These are phyloP conservation scores for Danio tinwini DNA, from an alignment of 2,797 vertebrate genomes.

Conservation along the genomic window DNA sequence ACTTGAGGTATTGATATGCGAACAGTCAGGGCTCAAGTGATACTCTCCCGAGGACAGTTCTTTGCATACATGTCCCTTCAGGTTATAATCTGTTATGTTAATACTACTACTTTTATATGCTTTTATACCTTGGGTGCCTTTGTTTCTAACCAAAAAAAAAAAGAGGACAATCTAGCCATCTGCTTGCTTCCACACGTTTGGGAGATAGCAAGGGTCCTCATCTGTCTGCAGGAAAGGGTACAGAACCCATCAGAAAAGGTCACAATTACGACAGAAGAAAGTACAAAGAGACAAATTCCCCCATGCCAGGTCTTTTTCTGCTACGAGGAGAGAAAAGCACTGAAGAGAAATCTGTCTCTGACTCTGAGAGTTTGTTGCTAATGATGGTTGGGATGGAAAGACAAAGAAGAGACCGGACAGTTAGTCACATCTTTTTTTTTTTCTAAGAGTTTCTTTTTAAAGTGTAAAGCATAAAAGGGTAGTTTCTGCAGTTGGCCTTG, in stretches of 20 bases:
- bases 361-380: slow-evolving; percentile 39
- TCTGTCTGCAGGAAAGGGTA: slow-evolving; percentile 15
- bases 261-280: slow-evolving; percentile 10
- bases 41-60: slow-evolving; percentile 68
- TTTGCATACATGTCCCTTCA: slow-evolving; percentile 65
- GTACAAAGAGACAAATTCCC: slow-evolving; percentile 22
- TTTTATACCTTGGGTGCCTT: slow-evolving; percentile 23
- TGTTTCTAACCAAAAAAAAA: slow-evolving; percentile 24
- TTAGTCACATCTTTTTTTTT: too few species aligned
- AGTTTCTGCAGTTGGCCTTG: slow-evolving; percentile 25
- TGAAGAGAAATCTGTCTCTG: slow-evolving; percentile 24
- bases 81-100: slow-evolving; percentile 61
- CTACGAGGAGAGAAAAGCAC: slow-evolving; percentile 12
- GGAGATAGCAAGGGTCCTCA: slow-evolving; percentile 17
- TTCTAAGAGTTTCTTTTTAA: background rate
- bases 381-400: slow-evolving; percentile 25
- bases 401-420: slow-evolving; percentile 11
- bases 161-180: slow-evolving; percentile 19
- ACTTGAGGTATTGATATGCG: slow-evolving; percentile 74
- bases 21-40: slow-evolving; percentile 61
- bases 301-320: slow-evolving; percentile 20
- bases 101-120: slow-evolving; percentile 30
- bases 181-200: slow-evolving; percentile 31
- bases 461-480: slow-evolving; percentile 12
- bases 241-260: slow-evolving; percentile 42